Percentiles rank a stretch among this genome's conserved stretches.
Conservation (phyloP, 2,888 invertebrate species). For the Sarcophaga subvicina region DNA sequence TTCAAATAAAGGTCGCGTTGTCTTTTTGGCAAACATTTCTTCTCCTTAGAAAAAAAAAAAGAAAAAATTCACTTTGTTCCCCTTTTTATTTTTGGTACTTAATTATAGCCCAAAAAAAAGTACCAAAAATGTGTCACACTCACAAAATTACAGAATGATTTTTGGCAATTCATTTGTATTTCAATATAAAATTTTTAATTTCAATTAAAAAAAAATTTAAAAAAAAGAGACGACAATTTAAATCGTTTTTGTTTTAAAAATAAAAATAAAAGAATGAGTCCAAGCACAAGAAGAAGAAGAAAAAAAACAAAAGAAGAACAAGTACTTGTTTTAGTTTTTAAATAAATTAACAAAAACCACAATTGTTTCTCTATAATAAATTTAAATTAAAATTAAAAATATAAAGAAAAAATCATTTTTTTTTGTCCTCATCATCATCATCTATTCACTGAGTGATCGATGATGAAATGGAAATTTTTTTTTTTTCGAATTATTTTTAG, state of each 20-base stretch:
- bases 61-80: neutral
- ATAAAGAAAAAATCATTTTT: neutral
- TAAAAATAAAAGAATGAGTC: neutral
- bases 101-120: neutral
- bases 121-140: conserved; percentile 52
- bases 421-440: conserved; percentile 15
- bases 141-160: conserved; percentile 32
- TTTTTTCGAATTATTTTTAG: neutral
- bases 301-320: neutral
- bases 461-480: conserved; percentile 54
- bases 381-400: neutral
- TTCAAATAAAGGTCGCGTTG: conserved; percentile 59
- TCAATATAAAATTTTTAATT: neutral
- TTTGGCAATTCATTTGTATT: neutral
- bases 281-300: neutral
- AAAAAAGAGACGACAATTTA: neutral
- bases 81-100: conserved; percentile 11
- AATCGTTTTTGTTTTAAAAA: neutral
- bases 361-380: neutral
- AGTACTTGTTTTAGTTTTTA: neutral
- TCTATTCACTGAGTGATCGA: conserved; percentile 57
- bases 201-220: neutral
- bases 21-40: conserved; percentile 57
- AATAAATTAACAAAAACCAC: conserved; percentile 2
- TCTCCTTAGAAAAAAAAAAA: neutral